A percentile compares a stretch with the other conserved stretches of the same genome.
These are phyloP conservation scores for Drosophila watanabei DNA, from an alignment of 1,140 invertebrate species.

Conservation along the genomic window DNA sequence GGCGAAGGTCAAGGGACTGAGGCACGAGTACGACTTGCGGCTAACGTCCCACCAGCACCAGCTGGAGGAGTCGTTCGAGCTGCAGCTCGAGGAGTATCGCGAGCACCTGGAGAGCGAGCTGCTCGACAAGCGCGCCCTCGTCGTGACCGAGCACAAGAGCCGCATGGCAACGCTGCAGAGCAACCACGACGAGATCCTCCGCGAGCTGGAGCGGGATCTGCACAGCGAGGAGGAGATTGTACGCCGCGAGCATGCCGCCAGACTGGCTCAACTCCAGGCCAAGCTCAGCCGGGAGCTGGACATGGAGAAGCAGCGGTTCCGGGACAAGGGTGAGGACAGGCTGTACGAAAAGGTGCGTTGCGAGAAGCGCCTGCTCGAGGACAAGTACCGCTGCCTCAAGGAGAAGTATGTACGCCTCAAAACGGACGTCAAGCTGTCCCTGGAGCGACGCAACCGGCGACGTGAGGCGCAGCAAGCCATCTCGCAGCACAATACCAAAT, in stretches of 20 bases:
- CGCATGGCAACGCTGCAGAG: slow-evolving; percentile 86
- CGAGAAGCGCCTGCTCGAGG: slow-evolving; percentile 90
- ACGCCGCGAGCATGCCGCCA: slow-evolving; percentile 89
- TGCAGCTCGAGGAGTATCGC: slow-evolving; percentile 71
- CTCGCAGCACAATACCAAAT: slow-evolving; percentile 82
- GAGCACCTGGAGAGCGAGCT: slow-evolving; percentile 83
- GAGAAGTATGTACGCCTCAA: slow-evolving; percentile 93
- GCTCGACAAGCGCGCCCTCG: slow-evolving; percentile 85
- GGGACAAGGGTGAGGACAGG: slow-evolving; percentile 86
- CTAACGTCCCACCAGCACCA: slow-evolving; percentile 87
- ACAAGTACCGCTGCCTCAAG: slow-evolving; percentile 92
- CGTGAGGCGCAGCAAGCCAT: slow-evolving; percentile 87
- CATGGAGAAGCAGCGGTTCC: slow-evolving; percentile 85
- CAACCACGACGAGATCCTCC: slow-evolving; percentile 86
- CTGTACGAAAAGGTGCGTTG: slow-evolving; percentile 89
- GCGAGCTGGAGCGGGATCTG: slow-evolving; percentile 88
- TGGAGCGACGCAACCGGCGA: slow-evolving; percentile 88
- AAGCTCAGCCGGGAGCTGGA: slow-evolving; percentile 88
- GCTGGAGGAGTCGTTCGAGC: slow-evolving; percentile 86
- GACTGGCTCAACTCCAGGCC: slow-evolving; percentile 88
- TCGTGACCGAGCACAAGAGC: slow-evolving; percentile 86
- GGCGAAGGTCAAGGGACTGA: slow-evolving; percentile 85
- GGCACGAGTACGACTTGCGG: slow-evolving; percentile 86
- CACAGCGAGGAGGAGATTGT: slow-evolving; percentile 88
- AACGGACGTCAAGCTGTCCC: slow-evolving; percentile 90